Conservation (phyloP, 2,797 vertebrate species). For the Ceryle rudis region DNA sequence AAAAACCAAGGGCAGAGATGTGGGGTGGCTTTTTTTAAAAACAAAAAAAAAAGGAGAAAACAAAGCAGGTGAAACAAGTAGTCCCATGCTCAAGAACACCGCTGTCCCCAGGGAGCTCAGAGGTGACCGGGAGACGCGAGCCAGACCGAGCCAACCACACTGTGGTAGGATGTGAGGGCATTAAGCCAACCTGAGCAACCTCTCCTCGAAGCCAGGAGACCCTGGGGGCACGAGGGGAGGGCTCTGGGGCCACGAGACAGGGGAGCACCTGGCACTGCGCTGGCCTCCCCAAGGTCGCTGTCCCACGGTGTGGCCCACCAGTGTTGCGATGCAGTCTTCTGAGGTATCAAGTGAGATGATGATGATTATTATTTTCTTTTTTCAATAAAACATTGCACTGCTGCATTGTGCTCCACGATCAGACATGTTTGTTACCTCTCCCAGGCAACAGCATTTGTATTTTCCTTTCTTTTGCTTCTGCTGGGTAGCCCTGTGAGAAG, state of each 20-base stretch:
- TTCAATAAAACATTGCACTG: slow-evolving; percentile 74
- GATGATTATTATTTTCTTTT: slow-evolving; percentile 19
- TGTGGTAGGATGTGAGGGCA: slow-evolving; percentile 20
- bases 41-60: not conserved
- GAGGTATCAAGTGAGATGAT: slow-evolving; percentile 67
- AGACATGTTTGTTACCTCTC: not conserved
- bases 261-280: not conserved
- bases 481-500: not conserved
- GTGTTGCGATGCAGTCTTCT: slow-evolving; percentile 42
- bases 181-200: not conserved
- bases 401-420: slow-evolving; percentile 53
- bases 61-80: not conserved
- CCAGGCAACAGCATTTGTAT: accelerated
- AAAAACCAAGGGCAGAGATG: not conserved
- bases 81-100: not conserved
- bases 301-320: not conserved
- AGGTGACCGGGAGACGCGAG: not conserved
- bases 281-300: not conserved
- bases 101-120: not conserved
- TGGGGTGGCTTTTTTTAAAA: not conserved
- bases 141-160: not conserved
- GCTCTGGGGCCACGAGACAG: accelerated
- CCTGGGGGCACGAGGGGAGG: too few relatives aligned
- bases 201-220: not conserved
- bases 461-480: not conserved